phyloP scores from a whole-genome alignment of 2,888 invertebrate genomes.

The Hecatera dysodea region DNA sequence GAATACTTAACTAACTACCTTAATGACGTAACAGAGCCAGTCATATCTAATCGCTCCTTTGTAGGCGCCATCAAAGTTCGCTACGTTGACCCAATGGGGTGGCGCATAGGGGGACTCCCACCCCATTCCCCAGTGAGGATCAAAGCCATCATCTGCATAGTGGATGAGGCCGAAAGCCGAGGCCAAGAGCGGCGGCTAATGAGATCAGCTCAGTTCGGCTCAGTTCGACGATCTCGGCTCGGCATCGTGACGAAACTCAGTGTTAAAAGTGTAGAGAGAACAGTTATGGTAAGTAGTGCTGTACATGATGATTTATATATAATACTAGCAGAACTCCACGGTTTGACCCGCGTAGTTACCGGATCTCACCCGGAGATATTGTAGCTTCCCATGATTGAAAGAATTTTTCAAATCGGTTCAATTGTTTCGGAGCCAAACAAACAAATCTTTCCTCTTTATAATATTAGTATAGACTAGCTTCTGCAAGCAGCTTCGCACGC shows the following conservation, averaged over 20 bases:
- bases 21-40: conserved; percentile 26
- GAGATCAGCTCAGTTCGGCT: conserved; percentile 70
- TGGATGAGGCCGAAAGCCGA: conserved; percentile 67
- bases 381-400: too few species aligned
- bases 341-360: too few species aligned
- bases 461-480: too few species aligned
- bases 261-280: conserved; percentile 14
- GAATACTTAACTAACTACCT: conserved; percentile 37
- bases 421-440: too few species aligned
- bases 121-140: conserved; percentile 35
- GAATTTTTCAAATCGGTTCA: too few species aligned
- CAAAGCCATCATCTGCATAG: conserved; percentile 74
- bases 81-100: conserved; percentile 52
- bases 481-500: too few species aligned
- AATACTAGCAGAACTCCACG: background rate
- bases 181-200: conserved; percentile 52
- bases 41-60: conserved; percentile 49
- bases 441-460: too few species aligned
- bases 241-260: conserved; percentile 26
- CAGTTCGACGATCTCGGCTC: conserved; percentile 66
- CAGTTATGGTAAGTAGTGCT: conserved; percentile 20
- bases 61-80: conserved; percentile 64
- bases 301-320: conserved; percentile 28
- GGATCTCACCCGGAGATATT: too few species aligned
- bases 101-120: background rate